These are phyloP conservation scores for Irena cyanogastra DNA, from an alignment of 2,113 vertebrate species.

Conservation along the genomic window DNA sequence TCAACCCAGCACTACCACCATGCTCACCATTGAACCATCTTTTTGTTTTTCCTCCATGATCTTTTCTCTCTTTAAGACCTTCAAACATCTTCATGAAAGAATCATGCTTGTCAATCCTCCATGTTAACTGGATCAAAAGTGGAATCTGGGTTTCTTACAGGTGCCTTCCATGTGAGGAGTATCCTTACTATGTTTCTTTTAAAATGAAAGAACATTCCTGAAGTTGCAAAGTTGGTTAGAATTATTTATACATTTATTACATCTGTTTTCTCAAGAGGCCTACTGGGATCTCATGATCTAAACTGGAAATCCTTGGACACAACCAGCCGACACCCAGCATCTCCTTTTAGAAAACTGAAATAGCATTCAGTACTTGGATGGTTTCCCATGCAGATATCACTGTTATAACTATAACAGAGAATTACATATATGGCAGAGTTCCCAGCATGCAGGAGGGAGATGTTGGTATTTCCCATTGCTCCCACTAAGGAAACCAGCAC, in stretches of 20 bases:
- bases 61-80: not conserved
- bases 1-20: not conserved
- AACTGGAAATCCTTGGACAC: not conserved
- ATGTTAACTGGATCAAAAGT: not conserved
- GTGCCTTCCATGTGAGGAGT: not conserved
- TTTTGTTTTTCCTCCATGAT: not conserved
- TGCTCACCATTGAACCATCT: not conserved
- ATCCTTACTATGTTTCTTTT: not conserved
- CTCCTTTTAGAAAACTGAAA: not conserved
- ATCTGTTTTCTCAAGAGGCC: not conserved
- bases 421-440: not conserved
- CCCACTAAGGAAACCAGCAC: not conserved
- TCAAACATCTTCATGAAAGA: not conserved
- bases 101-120: accelerated
- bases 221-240: not conserved
- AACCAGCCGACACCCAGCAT: not conserved
- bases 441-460: not conserved
- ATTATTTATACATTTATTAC: not conserved
- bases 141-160: not conserved
- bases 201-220: not conserved
- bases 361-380: not conserved
- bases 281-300: not conserved
- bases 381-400: not conserved
- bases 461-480: not conserved
- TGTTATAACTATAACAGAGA: not conserved